These are phyloP conservation scores for Cephalopterus ornatus DNA, from an alignment of 2,113 vertebrate genomes.

Conservation along the genomic window DNA sequence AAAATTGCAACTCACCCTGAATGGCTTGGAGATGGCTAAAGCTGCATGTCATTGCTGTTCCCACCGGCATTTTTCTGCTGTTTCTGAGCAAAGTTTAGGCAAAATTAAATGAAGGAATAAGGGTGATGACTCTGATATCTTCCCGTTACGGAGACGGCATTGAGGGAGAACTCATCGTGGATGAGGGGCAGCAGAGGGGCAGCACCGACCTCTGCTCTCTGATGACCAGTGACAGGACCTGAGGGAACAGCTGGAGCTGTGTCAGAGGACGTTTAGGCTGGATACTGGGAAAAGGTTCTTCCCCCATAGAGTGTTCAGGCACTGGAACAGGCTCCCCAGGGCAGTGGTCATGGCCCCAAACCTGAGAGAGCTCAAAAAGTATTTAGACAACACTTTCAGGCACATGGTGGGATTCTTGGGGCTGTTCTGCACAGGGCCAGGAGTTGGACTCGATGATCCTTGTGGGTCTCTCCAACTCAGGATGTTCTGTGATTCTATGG, in stretches of 20 bases:
- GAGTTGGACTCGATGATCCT: neutral
- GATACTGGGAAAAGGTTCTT: neutral
- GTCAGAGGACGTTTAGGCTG: neutral
- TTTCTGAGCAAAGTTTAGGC: neutral
- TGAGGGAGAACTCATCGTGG: neutral
- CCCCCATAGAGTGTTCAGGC: neutral
- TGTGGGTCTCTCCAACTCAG: neutral
- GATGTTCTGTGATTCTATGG: neutral
- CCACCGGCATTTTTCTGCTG: neutral
- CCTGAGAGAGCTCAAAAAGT: neutral
- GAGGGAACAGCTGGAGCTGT: neutral
- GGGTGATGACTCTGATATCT: neutral
- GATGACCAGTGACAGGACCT: neutral
- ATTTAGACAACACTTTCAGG: neutral
- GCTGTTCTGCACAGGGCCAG: neutral
- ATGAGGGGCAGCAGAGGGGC: neutral
- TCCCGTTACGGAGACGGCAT: neutral
- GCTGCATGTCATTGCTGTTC: neutral
- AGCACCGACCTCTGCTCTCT: neutral
- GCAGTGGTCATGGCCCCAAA: neutral
- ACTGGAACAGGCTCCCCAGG: neutral
- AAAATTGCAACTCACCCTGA: neutral
- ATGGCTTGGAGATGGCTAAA: neutral
- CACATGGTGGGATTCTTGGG: neutral
- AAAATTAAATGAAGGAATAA: slow-evolving; percentile 1